Evolutionary conservation across 1,140 invertebrate genomes (phyloP), one percentile per base, ranked within the genome.

Genomic region (Reticulitermes speratus): DNA sequence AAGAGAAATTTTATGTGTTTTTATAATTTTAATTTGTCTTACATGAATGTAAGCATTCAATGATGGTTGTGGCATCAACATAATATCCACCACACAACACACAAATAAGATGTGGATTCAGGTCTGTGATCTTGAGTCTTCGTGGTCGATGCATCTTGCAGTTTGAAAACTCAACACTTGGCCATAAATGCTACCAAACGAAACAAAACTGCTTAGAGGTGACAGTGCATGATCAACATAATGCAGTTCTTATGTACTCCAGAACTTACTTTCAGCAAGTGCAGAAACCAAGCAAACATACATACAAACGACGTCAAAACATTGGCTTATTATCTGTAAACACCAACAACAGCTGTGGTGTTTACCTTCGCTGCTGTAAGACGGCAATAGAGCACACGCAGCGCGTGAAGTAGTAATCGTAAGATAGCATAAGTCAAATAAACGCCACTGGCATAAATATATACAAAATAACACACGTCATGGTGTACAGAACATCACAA

Each of bases 11-110:
- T 75, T n/a, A 75, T 75, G 7, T 30, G n/a, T 1, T 25, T 75
- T 12, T 30, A 83, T 32, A 48, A 83, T 21, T 82, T 48, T 52
- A 86, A 52, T 82, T 11, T 65, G 88, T 94, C 95, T 95, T 93
- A 96, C 96, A 98, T 44, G 97, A 97, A 92, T 99, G 98, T 88
- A 98, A 93, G 93, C 98, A 99, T 92, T 97, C 96, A 65, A 97
- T 96, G 83, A 99, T 97, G 69, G 97, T 98, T 12, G 97, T 98
- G 8, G 98, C 98, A 91, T 99, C 97, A 87, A 99, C 96, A 89
- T 98, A 95, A 90, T 99, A 99, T 32, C 98, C 98, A 87, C 94
- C 94, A 92, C 98, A 99, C 82, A 99, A 91, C 86, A 94, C 94
- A 92, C 98, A 99, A 25, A 94, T 94, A 84, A 97, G 90, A 89